phyloP scores from a whole-genome alignment of 2,113 vertebrate species.

The human (Homo sapiens) region DNA sequence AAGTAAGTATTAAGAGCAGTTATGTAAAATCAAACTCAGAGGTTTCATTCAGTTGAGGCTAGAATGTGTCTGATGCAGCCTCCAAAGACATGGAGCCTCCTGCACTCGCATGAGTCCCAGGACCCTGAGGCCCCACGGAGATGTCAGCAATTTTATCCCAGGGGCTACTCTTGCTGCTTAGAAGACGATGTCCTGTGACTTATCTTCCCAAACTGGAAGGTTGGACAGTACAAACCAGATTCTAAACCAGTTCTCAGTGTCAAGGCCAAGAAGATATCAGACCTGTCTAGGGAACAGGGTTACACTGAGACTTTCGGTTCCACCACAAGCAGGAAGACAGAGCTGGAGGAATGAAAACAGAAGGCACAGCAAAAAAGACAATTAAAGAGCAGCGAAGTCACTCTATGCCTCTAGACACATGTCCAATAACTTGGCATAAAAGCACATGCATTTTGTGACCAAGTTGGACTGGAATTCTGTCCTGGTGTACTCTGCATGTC shows the following conservation, averaged over 20 bases:
- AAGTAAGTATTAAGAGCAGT: not conserved
- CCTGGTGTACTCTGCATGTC: not conserved
- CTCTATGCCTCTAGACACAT: not conserved
- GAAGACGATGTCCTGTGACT: not conserved
- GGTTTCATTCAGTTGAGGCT: not conserved
- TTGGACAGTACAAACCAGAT: not conserved
- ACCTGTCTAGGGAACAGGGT: not conserved
- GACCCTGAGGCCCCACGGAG: not conserved
- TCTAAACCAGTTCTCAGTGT: not conserved
- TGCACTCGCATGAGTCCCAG: rapidly evolving
- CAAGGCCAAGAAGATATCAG: not conserved
- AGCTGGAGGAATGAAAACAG: not conserved
- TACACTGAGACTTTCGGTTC: not conserved
- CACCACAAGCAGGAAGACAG: not conserved
- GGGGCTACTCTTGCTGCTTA: not conserved
- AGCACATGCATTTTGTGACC: not conserved
- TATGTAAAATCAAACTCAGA: not conserved
- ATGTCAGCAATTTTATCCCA: not conserved
- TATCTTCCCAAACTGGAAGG: not conserved
- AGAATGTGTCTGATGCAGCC: not conserved
- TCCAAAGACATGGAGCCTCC: not conserved
- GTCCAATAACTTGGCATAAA: not conserved
- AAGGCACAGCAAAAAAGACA: not conserved
- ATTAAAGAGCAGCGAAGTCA: rapidly evolving
- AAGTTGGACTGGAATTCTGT: not conserved